Evolutionary conservation across 2,888 invertebrate species (phyloP).

Genomic region (Apamea anceps): DNA sequence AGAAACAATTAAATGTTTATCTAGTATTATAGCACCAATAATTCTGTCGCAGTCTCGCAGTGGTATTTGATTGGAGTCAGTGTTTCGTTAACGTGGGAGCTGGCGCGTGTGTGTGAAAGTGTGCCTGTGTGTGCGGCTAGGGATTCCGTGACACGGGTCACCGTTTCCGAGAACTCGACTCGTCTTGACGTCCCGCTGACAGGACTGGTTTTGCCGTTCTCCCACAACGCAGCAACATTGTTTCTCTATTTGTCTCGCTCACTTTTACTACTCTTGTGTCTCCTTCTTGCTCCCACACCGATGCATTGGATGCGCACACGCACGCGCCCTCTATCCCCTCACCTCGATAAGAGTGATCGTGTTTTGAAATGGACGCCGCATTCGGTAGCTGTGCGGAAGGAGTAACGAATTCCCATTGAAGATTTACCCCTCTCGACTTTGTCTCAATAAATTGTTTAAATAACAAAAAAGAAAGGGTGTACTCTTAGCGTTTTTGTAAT

Average conservation of each 20-base stretch:
- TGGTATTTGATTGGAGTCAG: constrained; percentile 74
- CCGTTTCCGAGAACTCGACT: constrained; percentile 89
- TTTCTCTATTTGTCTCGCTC: constrained; percentile 79
- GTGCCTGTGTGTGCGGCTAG: constrained; percentile 81
- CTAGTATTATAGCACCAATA: constrained; percentile 72
- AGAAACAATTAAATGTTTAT: constrained; percentile 45
- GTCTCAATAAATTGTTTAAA: constrained; percentile 45
- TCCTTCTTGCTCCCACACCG: constrained; percentile 74
- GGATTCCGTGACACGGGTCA: constrained; percentile 91
- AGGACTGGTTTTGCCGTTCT: constrained; percentile 89
- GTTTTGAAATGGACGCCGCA: constrained; percentile 85
- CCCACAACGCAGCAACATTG: constrained; percentile 85
- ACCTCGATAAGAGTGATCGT: constrained; percentile 86
- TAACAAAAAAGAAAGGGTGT: constrained; percentile 34
- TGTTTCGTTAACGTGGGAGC: constrained; percentile 69
- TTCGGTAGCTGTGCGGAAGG: constrained; percentile 86
- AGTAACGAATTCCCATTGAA: constrained; percentile 85
- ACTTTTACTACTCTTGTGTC: constrained; percentile 64
- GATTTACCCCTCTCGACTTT: constrained; percentile 66
- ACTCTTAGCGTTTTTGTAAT: constrained; percentile 10
- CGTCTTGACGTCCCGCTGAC: constrained; percentile 90
- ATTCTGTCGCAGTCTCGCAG: constrained; percentile 77
- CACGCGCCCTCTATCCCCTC: constrained; percentile 87
- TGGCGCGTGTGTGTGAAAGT: constrained; percentile 65
- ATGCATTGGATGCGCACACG: constrained; percentile 88